Evolutionary conservation across 2,113 vertebrate genomes (phyloP), one percentile per base, ranked within the genome.

Genomic region (Pachycephala philippinensis): DNA sequence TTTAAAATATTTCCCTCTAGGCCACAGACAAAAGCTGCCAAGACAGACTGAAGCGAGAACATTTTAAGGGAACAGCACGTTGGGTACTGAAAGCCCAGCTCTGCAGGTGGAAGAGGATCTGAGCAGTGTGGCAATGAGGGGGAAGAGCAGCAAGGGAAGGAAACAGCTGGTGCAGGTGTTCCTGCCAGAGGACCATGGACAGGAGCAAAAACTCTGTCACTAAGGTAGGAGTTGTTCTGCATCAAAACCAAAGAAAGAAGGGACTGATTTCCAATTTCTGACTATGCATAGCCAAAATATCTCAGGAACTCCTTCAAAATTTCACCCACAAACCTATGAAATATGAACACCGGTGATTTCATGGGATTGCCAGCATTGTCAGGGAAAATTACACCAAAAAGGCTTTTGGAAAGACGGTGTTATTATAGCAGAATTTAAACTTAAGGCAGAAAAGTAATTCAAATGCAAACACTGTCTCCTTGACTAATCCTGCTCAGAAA

Each of bases 381-480:
- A 30, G 30, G 35, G 23, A 89, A 88, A 86, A 90, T 35, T 4
- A 65, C 7, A 20, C 44, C 9, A 11, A 24, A 72, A 71, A 27
- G 6, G 1, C 50, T 56, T 93, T 77, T 53, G 1, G 16, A 56
- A 86, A 86, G 15, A 47, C 16, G 5, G 16, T 22, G 15, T 78
- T 83, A 37, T 47, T 92, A 61, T 49, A 69, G 9, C 13, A 69
- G 26, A 37, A 57, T 72, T 90, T 88, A 65, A 90, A 90, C 18
- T 57, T 42, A 39, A 90, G 39, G 27, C 68, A 92, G 44, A 54
- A 63, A 71, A 84, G 14, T 54, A 74, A 84, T 86, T 77, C 13
- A 74, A 83, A 81, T 44, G 18, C 45, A 84, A 86, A 86, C 59
- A 66, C 31, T 59, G 75, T 77, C 79, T 93, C 45, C 68, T 93